phyloP scores from a whole-genome alignment of 2,888 invertebrate genomes.

The Drosophila ochracea region DNA sequence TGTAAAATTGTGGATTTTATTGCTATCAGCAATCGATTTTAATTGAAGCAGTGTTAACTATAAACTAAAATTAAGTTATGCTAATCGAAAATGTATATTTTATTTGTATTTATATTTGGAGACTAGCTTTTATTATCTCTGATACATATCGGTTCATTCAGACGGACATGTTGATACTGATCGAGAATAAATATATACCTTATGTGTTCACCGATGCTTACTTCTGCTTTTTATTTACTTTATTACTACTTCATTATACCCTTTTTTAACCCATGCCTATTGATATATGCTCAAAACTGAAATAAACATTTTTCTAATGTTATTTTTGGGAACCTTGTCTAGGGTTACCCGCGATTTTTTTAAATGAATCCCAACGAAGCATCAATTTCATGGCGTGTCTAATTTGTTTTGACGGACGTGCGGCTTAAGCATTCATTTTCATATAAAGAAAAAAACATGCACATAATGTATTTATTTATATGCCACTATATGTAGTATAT shows the following conservation, averaged over 20 bases:
- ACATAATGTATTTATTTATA: background rate
- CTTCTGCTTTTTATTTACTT: background rate
- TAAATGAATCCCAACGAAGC: conserved; percentile 10
- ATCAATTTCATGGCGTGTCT: conserved; percentile 17
- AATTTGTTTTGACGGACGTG: conserved; percentile 45
- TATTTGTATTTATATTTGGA: too few species aligned
- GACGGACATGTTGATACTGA: too few species aligned
- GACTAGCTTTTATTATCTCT: too few species aligned
- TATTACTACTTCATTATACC: background rate
- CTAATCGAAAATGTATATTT: too few species aligned
- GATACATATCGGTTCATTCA: too few species aligned
- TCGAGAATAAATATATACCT: background rate
- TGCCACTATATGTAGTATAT: background rate
- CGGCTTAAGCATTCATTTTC: conserved; percentile 10
- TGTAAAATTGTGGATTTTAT: too few species aligned
- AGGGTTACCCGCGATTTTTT: background rate
- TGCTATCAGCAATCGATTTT: too few species aligned
- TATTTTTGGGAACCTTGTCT: background rate
- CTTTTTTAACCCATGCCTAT: background rate
- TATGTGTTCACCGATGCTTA: too few species aligned
- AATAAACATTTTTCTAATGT: background rate
- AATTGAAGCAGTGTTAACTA: too few species aligned
- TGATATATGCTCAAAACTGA: background rate
- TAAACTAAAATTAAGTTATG: too few species aligned
- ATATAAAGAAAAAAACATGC: conserved; percentile 1